phyloP scores from a whole-genome alignment of 2,797 vertebrate species.

The Cossypha caffra region DNA sequence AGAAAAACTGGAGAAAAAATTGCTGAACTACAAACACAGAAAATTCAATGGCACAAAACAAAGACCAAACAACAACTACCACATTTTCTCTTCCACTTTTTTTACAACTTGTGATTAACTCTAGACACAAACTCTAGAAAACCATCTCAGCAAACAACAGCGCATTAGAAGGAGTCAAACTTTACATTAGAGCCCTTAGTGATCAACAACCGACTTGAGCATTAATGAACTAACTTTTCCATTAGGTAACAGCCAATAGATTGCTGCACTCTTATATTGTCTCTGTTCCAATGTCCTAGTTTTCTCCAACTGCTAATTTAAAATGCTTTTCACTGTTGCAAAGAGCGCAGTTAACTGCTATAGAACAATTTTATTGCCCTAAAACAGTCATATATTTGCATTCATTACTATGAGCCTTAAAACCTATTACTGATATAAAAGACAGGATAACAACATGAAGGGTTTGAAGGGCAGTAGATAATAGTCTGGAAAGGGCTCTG shows the following conservation, averaged over 20 bases:
- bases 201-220: not conserved
- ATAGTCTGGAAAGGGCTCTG: conserved; percentile 32
- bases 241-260: conserved; percentile 47
- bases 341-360: conserved; percentile 26
- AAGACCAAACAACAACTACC: too few species aligned
- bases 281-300: conserved; percentile 47
- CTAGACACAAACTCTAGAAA: not conserved
- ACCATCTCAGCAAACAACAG: not conserved
- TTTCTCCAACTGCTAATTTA: conserved; percentile 56
- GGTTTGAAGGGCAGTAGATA: conserved; percentile 59
- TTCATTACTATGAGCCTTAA: conserved; percentile 64
- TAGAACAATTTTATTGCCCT: conserved; percentile 60
- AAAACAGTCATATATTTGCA: conserved; percentile 68
- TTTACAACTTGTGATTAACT: not conserved
- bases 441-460: conserved; percentile 54
- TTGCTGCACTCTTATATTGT: conserved; percentile 1
- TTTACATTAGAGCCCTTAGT: not conserved
- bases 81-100: not conserved
- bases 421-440: conserved; percentile 63
- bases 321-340: conserved; percentile 52
- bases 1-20: not conserved
- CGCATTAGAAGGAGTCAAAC: not conserved
- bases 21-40: fast-evolving
- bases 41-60: not conserved
- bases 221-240: conserved; percentile 30